A percentile compares a stretch with the other conserved stretches of the same genome.
phyloP scores from a whole-genome alignment of 2,113 vertebrate species.

The Megaleporinus macrocephalus region DNA sequence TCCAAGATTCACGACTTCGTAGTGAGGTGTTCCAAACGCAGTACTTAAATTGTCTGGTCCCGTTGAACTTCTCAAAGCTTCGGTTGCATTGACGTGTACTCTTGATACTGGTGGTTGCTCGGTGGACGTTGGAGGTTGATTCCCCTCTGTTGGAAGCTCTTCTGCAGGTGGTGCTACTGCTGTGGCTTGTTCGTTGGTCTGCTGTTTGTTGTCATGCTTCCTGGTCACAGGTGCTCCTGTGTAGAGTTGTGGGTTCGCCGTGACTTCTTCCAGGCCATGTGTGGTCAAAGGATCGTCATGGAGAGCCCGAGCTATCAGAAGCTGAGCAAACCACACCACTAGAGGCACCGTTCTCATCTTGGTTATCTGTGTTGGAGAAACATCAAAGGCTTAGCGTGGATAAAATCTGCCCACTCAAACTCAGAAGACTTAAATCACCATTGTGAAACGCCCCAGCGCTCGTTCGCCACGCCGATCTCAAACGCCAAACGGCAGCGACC shows the following conservation, averaged over 20 bases:
- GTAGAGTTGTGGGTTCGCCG: background rate
- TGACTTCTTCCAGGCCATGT: background rate
- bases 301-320: slow-evolving; percentile 25
- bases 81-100: background rate
- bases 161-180: background rate
- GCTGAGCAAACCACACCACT: slow-evolving; percentile 47
- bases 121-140: background rate
- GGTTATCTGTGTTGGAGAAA: slow-evolving; percentile 47
- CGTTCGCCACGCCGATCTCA: background rate
- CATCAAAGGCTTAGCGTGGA: background rate
- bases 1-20: background rate
- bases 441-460: background rate
- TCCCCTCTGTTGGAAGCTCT: background rate
- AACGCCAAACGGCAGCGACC: no score
- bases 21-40: background rate
- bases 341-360: slow-evolving; percentile 26
- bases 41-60: background rate
- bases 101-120: background rate
- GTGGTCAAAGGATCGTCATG: slow-evolving; percentile 11
- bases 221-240: slow-evolving; percentile 3
- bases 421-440: background rate
- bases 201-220: background rate
- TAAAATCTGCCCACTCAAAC: background rate
- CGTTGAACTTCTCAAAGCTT: background rate
- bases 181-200: background rate